Evolutionary conservation across 2,113 vertebrate species (phyloP), one percentile per base, ranked within the genome.

Genomic region (Solea solea): DNA sequence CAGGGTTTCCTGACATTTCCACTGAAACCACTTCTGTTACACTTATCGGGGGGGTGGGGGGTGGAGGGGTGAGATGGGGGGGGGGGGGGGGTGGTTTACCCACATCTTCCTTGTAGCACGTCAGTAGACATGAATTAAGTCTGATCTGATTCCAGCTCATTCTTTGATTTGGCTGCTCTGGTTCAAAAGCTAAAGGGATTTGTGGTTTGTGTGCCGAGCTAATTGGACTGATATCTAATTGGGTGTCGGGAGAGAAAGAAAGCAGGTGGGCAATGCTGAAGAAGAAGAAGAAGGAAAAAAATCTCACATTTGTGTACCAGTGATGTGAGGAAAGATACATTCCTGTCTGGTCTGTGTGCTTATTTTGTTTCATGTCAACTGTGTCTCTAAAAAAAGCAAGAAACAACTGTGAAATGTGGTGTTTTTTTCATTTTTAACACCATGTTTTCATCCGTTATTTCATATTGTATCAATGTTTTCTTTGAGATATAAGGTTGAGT

Each of bases 191-290:
- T 58, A 11, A 56, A 74, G 70, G 21, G 69, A 80, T 85, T 70
- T 76, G 49, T 48, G 73, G 51, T 64, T 73, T 76, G 76, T 58
- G 10, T 72, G 68, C 60, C 21, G 74, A 74, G 53, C 62, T 84
- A 85, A 89, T 84, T 46, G 79, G 48, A 72, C 58, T 27, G 68
- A 74, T 49, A 76, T 14, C 57, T 85, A 84, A 90, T 69, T 90
- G 55, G 75, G 57, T 66, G 56, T 66, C 78, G 61, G 59, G 83
- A 81, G 79, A 90, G 59, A 85, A 74, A 39, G 3, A 40, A 6
- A 84, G 73, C 72, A 85, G 74, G 66, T 83, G 52, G 77, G 53
- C 56, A 61, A 21, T 9, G 39, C 27, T 57, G 42, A 41, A 34
- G 34, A 34, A 34, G 21, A 21, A 46, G 9, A 46, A 46, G 14